Evolutionary conservation across 2,888 invertebrate genomes (phyloP), one percentile per base, ranked within the genome.

Genomic region (Cephus sareptanus): DNA sequence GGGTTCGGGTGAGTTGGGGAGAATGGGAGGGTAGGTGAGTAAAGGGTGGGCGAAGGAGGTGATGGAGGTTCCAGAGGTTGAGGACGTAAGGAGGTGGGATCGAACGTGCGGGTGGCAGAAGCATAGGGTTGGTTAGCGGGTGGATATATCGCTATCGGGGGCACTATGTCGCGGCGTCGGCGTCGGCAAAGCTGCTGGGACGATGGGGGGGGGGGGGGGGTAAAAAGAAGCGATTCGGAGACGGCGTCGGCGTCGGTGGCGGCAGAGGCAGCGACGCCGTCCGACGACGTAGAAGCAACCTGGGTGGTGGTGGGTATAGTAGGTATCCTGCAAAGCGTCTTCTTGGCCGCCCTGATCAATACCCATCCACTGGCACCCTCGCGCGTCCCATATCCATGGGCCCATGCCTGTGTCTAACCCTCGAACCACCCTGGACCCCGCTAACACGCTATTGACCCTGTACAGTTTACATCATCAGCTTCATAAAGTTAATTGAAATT

Each of bases 151-250:
- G 88, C 87, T 86, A 89, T 89, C 87, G 89, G 86, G 89, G 89
- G 89, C 89, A 89, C 89, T 89, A 88, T 89, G 89, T 89, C 89
- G 89, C 87, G 87, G 83, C 85, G 85, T 81, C 85, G 84, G 85
- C 84, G 87, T 78, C 80, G 84, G 82, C 75, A 71, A 76, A 76
- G 78, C 76, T 74, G 77, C 69, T 74, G n/a, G 74, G 77, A 35
- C 3, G 75, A 73, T 69, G 73, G 81, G 79, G 75, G 35, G 79
- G 75, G 70, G 56, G 73, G 81, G 79, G 75, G 35, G 78, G 76
- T 81, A 81, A 79, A 81, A 74, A 34, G 75, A 34, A 56, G 70
- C 15, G 79, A 35, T 69, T 35, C n/a, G 73, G 75, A 30, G 76
- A 33, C 78, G 74, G 77, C 33, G 77, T 35, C 69, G 80, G 77